phyloP scores from a whole-genome alignment of 2,113 vertebrate genomes.

The Numenius arquata region DNA sequence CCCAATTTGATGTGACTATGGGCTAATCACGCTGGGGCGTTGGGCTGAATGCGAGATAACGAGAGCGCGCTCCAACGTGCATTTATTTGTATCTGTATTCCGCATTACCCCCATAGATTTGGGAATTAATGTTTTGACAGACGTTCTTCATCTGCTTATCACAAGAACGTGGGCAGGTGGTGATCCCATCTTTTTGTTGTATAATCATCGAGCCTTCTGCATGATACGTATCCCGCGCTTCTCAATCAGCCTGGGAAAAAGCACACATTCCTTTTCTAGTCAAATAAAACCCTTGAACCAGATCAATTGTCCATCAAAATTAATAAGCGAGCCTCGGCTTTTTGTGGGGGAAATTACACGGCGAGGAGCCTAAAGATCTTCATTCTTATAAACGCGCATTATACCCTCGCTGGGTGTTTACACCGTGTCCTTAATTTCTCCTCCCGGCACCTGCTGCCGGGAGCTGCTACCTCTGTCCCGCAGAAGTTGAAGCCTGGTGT shows the following conservation, averaged over 20 bases:
- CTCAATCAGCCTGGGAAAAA: not conserved
- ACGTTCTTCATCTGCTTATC: constrained; percentile 44
- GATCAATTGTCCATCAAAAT: not conserved
- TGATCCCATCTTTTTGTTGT: constrained; percentile 57
- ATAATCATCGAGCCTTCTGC: not conserved
- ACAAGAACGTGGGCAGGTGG: constrained; percentile 51
- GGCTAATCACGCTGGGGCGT: not conserved
- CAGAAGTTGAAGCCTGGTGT: not conserved
- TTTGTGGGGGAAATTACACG: not conserved
- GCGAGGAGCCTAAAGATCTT: not conserved
- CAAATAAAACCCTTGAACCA: not conserved
- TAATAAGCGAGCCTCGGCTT: not conserved
- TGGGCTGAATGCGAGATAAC: not conserved
- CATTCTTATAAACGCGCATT: accelerated
- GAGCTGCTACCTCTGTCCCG: not conserved
- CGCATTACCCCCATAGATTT: not conserved
- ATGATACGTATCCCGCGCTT: not conserved
- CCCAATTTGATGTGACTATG: not conserved
- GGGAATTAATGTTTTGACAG: constrained; percentile 53
- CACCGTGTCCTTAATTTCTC: not conserved
- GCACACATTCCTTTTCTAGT: not conserved
- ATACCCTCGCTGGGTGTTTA: not conserved
- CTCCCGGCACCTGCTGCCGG: not conserved
- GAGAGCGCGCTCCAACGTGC: not conserved
- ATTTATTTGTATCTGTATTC: not conserved